Evolutionary conservation across 2,888 invertebrate species (phyloP).

Genomic region (Asteroscopus sphinx): DNA sequence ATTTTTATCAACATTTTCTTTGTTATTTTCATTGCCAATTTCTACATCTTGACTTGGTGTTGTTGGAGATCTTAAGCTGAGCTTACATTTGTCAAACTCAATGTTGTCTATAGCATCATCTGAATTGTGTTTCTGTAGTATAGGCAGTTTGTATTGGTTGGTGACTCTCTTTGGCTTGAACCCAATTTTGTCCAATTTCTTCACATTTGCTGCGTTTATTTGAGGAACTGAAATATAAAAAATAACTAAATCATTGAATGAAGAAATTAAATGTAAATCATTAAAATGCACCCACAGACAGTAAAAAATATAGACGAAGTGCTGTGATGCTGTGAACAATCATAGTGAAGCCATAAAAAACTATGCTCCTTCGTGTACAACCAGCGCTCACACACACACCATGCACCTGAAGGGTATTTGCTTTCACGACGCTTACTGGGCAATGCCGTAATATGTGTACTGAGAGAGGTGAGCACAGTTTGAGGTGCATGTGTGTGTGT

Average conservation of each 20-base stretch:
- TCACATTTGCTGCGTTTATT: conserved; percentile 58
- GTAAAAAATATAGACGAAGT: no score
- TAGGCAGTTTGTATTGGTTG: conserved; percentile 63
- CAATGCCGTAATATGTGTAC: no score
- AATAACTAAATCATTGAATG: not conserved
- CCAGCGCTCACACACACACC: no score
- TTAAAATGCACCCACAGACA: no score
- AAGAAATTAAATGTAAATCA: not conserved
- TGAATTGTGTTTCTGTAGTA: conserved; percentile 67
- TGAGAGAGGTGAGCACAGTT: no score
- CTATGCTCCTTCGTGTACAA: no score
- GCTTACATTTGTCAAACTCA: conserved; percentile 81
- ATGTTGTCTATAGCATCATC: conserved; percentile 77
- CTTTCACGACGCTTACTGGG: no score
- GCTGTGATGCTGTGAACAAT: no score
- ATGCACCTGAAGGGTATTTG: no score
- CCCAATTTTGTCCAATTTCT: conserved; percentile 71
- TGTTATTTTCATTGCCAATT: conserved; percentile 51
- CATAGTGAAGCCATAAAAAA: no score
- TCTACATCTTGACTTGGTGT: conserved; percentile 52
- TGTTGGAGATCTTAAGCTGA: conserved; percentile 74
- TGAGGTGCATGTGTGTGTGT: no score
- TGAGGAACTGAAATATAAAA: conserved; percentile 56
- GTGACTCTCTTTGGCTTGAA: conserved; percentile 55
- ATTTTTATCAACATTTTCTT: conserved; percentile 49